phyloP scores from a whole-genome alignment of 2,888 invertebrate species.

The Girardia tigrina region DNA sequence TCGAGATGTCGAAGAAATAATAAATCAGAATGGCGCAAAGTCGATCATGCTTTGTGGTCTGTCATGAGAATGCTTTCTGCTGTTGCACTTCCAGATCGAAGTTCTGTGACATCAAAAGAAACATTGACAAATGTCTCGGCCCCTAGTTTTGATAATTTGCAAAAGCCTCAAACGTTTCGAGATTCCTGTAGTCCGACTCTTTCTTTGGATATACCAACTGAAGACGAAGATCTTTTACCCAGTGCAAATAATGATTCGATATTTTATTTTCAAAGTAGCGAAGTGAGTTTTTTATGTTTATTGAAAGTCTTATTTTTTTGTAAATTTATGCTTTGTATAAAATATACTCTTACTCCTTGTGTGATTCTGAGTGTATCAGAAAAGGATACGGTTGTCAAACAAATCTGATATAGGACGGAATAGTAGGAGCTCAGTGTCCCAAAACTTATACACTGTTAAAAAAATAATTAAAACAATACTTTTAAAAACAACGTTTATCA shows the following conservation, averaged over 20 bases:
- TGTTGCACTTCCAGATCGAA: neutral
- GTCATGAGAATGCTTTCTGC: conserved; percentile 25
- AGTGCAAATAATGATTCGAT: neutral
- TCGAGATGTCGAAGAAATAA: conserved; percentile 2
- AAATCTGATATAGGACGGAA: too few species aligned
- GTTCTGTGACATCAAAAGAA: neutral
- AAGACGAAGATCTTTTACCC: conserved; percentile 10
- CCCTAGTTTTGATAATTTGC: neutral
- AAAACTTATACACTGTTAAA: too few species aligned
- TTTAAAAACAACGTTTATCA: too few species aligned
- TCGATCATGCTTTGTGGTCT: neutral
- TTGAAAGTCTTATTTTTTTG: too few species aligned
- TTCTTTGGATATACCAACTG: conserved; percentile 5
- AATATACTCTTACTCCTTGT: too few species aligned
- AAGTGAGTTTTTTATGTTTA: neutral
- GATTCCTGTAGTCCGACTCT: neutral
- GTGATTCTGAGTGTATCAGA: too few species aligned
- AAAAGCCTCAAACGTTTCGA: neutral
- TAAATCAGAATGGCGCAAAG: conserved; percentile 12
- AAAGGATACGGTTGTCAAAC: too few species aligned
- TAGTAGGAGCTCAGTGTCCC: too few species aligned
- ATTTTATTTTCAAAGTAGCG: conserved; percentile 23
- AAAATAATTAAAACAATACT: too few species aligned
- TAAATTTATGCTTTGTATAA: too few species aligned
- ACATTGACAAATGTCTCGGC: neutral